Evolutionary conservation across 1,140 invertebrate genomes (phyloP).

Genomic region (Trichogramma pretiosum): DNA sequence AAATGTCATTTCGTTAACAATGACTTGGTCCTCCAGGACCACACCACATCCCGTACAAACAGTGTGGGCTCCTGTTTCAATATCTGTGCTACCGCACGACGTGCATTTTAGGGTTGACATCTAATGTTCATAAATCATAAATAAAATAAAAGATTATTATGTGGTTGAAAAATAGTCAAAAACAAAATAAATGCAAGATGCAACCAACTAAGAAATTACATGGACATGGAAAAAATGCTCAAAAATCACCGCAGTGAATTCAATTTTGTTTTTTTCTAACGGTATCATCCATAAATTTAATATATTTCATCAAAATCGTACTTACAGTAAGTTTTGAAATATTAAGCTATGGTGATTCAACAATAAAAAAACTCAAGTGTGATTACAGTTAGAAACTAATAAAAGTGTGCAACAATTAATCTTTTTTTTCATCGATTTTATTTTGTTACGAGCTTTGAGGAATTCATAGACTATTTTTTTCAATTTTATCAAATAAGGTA

Average conservation of each 20-base stretch:
- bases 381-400: too few relatives aligned
- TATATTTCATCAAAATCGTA: not conserved
- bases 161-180: not conserved
- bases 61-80: conserved; percentile 91
- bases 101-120: conserved; percentile 65
- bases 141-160: not conserved
- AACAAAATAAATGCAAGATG: not conserved
- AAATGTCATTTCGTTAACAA: conserved; percentile 94
- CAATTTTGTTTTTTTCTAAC: too few relatives aligned
- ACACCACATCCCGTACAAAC: conserved; percentile 94
- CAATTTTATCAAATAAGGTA: too few relatives aligned
- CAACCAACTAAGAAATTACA: not conserved
- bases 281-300: not conserved
- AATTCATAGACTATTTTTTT: too few relatives aligned
- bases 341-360: too few relatives aligned
- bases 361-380: too few relatives aligned
- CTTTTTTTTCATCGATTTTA: too few relatives aligned
- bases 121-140: conserved; percentile 17
- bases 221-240: not conserved
- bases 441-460: too few relatives aligned
- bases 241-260: too few relatives aligned
- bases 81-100: conserved; percentile 88
- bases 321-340: too few relatives aligned
- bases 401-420: too few relatives aligned
- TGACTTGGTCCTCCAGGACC: conserved; percentile 91